Base-by-base conservation (phyloP, 2,888 invertebrate genomes). In the Eueremaeus valkanovi region DNA sequence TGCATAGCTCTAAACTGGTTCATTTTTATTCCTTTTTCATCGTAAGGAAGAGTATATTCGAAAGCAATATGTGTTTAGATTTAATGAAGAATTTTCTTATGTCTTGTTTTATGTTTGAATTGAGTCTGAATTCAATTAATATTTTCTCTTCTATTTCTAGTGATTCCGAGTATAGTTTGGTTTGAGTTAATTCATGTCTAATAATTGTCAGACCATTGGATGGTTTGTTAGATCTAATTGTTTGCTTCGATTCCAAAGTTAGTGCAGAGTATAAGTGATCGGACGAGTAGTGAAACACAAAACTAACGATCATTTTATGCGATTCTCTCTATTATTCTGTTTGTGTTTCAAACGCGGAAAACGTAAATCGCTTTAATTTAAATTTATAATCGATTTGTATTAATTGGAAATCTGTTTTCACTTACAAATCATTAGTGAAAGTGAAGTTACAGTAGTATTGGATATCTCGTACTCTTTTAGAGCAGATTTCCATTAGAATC, bases 131-230 rank as follows among this genome's bases (percentile, higher is more conserved):
- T 45, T 45, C 16, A 45, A 18, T 45, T 45, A 18, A 45, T 45
- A 45, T 45, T 18, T 55, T 55, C 5, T 21, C 27, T 8, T 55
- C 27, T 21, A 24, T 55, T 55, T 45, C 16, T 36, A 36, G 5
- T 55, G 21, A 21, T 9, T 55, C 18, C 24, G 5, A 5, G 9
- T 21, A 24, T 55, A 24, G 55, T 27, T 55, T 27, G 55, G 5
- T n/a, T n/a, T 24, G 55, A 55, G 55, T 24, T 21, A 55, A 55
- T 55, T 55, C 24, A 5, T 55, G 55, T 55, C 55, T 55, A 55
- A 55, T 55, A 55, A 55, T 27, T 55, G 55, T 27, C 55, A 6
- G 49, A 49, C 6, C 18, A 3, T 55, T 55, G 27, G 11, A 36
- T 36, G 36, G 11, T 11, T 55, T 55, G 24, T 55, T 13, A 21